Conservation (phyloP, 2,888 invertebrate species). For the Sinelater perroti region DNA sequence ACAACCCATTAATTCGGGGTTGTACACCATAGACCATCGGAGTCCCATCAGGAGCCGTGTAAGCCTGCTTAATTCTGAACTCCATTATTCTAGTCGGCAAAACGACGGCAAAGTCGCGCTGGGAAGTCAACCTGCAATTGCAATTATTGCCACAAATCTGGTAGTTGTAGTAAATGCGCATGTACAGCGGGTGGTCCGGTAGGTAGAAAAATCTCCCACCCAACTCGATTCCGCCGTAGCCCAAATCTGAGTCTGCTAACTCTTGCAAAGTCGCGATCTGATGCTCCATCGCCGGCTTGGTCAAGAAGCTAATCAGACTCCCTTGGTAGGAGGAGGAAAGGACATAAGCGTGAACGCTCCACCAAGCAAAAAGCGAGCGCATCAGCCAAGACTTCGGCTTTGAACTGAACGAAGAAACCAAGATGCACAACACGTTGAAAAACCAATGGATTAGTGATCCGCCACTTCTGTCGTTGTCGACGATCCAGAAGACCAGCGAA, state of each 20-base stretch:
- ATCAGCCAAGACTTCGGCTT: neutral
- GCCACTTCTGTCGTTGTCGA: neutral
- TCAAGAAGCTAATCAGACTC: slow-evolving; percentile 66
- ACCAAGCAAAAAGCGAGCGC: slow-evolving; percentile 59
- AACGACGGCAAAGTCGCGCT: slow-evolving; percentile 41
- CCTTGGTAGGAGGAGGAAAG: slow-evolving; percentile 67
- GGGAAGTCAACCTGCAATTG: slow-evolving; percentile 39
- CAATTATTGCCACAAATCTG: slow-evolving; percentile 40
- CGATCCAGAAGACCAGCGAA: neutral
- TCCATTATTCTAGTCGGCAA: slow-evolving; percentile 39
- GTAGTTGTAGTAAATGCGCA: slow-evolving; percentile 10
- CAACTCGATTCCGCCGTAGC: slow-evolving; percentile 53
- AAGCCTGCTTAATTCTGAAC: slow-evolving; percentile 40
- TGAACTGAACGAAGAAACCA: neutral
- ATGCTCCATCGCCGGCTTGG: slow-evolving; percentile 63
- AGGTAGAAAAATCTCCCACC: neutral
- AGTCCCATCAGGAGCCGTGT: slow-evolving; percentile 37
- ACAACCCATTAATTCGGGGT: neutral
- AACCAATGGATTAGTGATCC: no score
- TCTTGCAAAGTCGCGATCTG: slow-evolving; percentile 66
- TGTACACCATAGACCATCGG: slow-evolving; percentile 36
- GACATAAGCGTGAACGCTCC: slow-evolving; percentile 65
- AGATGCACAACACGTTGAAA: neutral
- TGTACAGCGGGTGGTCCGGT: neutral
- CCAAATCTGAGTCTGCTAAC: slow-evolving; percentile 61